phyloP scores from a whole-genome alignment of 2,113 vertebrate species.

The Callaeas wilsoni region DNA sequence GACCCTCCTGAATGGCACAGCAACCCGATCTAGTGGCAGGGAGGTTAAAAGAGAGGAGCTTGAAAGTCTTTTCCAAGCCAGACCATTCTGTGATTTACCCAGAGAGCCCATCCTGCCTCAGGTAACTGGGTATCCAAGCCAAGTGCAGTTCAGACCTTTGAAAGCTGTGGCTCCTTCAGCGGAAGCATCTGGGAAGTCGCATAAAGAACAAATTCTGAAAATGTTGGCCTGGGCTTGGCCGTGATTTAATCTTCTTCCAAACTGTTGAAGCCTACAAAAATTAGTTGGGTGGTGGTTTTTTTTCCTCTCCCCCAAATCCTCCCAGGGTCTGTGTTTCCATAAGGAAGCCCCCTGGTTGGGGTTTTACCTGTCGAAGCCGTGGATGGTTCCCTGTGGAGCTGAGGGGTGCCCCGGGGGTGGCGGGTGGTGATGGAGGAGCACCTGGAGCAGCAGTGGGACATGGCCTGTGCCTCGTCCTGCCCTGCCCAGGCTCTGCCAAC shows the following conservation, averaged over 20 bases:
- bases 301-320: not conserved
- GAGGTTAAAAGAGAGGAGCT: not conserved
- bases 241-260: not conserved
- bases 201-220: not conserved
- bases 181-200: not conserved
- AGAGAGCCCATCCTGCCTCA: not conserved
- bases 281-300: too few species aligned
- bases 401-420: not conserved
- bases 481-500: conserved; percentile 88
- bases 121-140: not conserved
- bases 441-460: fast-evolving
- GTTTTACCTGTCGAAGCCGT: fast-evolving
- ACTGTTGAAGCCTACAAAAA: not conserved
- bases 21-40: too few species aligned
- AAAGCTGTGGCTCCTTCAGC: not conserved
- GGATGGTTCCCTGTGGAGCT: fast-evolving
- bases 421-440: not conserved
- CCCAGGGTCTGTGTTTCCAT: not conserved
- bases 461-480: fast-evolving
- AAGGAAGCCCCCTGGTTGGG: not conserved
- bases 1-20: not conserved
- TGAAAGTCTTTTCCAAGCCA: not conserved
- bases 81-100: not conserved
- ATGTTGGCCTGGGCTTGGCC: not conserved
- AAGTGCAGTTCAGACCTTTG: not conserved